These are phyloP conservation scores for Rhabdophis nuchalis DNA, from an alignment of 2,797 vertebrate species.

Conservation along the genomic window DNA sequence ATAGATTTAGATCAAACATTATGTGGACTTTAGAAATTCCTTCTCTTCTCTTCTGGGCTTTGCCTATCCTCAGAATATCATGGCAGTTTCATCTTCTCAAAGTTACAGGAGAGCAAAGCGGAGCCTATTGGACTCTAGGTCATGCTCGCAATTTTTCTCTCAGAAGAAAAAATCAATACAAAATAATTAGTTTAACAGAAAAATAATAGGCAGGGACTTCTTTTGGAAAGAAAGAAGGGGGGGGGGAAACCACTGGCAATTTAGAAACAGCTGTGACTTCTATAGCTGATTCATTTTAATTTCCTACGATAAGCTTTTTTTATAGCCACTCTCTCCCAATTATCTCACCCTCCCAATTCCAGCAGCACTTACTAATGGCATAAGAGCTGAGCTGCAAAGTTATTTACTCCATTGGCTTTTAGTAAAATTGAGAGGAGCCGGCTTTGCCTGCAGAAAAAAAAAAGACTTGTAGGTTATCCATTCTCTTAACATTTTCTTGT, in stretches of 20 bases:
- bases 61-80: constrained; percentile 39
- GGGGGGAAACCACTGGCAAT: not conserved
- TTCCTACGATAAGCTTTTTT: not conserved
- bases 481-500: not conserved
- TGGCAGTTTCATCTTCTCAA: constrained; percentile 22
- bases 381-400: constrained; percentile 10
- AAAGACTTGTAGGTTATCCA: not conserved
- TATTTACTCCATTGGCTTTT: constrained; percentile 9
- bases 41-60: constrained; percentile 19
- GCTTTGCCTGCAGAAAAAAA: not conserved
- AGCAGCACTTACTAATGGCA: not conserved
- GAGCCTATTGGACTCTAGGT: not conserved
- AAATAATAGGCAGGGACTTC: constrained; percentile 28
- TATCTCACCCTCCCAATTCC: not conserved
- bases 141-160: constrained; percentile 12
- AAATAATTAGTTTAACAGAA: constrained; percentile 41
- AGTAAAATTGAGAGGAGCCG: not conserved
- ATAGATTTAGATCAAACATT: not conserved
- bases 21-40: not conserved
- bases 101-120: constrained; percentile 16
- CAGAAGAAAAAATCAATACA: constrained; percentile 40
- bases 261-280: constrained; percentile 14
- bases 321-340: not conserved
- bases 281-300: not conserved
- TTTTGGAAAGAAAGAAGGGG: not conserved